phyloP scores from a whole-genome alignment of 92 coral and sea anemone genomes.

The Plumapathes pennacea region DNA sequence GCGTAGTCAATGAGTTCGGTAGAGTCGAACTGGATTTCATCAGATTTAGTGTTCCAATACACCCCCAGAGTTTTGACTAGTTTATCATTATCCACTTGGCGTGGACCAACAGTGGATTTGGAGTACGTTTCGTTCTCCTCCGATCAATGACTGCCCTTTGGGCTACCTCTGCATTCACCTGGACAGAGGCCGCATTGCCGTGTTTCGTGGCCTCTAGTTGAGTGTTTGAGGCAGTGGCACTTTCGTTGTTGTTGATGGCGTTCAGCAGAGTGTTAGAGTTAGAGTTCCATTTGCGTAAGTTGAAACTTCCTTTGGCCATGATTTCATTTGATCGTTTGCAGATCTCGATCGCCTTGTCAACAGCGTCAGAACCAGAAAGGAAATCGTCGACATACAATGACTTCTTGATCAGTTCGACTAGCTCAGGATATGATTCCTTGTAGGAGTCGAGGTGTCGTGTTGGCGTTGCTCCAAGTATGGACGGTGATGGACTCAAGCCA shows the following conservation, averaged over 20 bases:
- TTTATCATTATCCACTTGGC: no score
- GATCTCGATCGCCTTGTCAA: conserved; percentile 10
- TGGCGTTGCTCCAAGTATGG: conserved; percentile 23
- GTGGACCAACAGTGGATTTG: background rate
- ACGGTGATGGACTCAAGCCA: conserved; percentile 35
- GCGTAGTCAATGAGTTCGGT: conserved; percentile 33
- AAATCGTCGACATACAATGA: conserved; percentile 50
- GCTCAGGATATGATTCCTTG: conserved; percentile 8
- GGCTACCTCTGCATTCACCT: no score
- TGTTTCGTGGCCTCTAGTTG: no score
- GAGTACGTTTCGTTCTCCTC: background rate
- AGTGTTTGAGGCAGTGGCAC: no score
- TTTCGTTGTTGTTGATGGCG: conserved; percentile 2
- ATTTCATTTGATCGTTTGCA: conserved; percentile 2
- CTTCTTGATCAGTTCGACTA: conserved; percentile 8
- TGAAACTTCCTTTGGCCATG: conserved; percentile 34
- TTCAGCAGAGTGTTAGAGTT: conserved; percentile 13
- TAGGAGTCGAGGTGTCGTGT: conserved; percentile 8
- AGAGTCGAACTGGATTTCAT: conserved; percentile 42
- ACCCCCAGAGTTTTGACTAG: conserved; percentile 38
- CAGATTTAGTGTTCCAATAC: conserved; percentile 53
- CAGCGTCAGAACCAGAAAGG: conserved; percentile 17
- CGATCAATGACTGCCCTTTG: no score
- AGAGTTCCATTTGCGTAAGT: conserved; percentile 40
- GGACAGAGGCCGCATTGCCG: no score